Evolutionary conservation across 2,113 vertebrate genomes (phyloP).

Genomic region (Uria lomvia): DNA sequence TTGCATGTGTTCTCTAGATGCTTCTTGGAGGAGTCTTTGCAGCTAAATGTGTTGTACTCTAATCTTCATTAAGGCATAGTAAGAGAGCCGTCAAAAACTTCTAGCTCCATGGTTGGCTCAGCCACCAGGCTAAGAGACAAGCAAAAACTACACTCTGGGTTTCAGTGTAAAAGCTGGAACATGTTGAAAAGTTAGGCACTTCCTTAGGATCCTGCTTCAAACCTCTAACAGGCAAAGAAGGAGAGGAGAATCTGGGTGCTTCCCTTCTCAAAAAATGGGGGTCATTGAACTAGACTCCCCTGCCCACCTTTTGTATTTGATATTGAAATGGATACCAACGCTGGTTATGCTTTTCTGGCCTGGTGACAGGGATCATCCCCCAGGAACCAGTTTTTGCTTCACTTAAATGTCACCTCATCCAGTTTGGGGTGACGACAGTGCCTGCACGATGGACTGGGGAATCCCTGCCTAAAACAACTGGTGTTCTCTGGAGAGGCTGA

Average conservation of each 20-base stretch:
- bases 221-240: neutral
- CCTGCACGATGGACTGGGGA: rapidly evolving
- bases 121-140: neutral
- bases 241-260: neutral
- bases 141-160: neutral
- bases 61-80: neutral
- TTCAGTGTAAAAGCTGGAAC: neutral
- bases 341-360: neutral
- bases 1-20: neutral
- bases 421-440: neutral
- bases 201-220: neutral
- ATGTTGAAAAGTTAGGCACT: neutral
- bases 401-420: neutral
- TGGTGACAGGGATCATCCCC: neutral
- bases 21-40: neutral
- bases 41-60: neutral
- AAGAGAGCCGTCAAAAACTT: neutral
- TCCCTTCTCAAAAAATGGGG: neutral
- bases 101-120: neutral
- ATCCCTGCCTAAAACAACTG: neutral
- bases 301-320: neutral
- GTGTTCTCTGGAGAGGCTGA: neutral
- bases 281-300: neutral
- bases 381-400: neutral
- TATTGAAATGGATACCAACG: neutral